These are phyloP conservation scores for Zaprionus africanus DNA, from an alignment of 1,140 invertebrate species.

Conservation along the genomic window DNA sequence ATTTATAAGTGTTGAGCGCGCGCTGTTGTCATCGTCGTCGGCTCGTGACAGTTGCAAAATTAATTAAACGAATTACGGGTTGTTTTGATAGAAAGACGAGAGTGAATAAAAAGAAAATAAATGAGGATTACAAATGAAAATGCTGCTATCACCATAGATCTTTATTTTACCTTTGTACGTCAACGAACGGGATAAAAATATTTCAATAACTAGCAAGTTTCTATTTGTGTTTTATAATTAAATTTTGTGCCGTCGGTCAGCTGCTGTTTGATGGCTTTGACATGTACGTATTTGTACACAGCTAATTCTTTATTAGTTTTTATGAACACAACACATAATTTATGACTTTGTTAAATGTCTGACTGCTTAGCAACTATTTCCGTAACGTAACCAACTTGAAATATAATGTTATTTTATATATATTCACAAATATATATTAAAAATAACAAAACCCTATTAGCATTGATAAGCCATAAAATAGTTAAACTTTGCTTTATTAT, in stretches of 20 bases:
- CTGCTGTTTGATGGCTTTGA: neutral
- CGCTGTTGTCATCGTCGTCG: neutral
- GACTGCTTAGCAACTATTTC: neutral
- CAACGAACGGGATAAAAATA: neutral
- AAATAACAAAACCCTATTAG: neutral
- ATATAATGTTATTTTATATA: neutral
- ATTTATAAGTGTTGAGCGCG: conserved; percentile 14
- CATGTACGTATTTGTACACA: conserved; percentile 4
- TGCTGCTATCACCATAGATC: neutral
- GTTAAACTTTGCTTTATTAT: neutral
- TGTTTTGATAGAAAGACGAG: neutral
- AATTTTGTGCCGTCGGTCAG: neutral
- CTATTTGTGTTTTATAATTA: neutral
- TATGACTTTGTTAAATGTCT: neutral
- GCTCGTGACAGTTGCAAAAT: conserved; percentile 16
- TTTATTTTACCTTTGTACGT: neutral
- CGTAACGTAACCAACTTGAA: neutral
- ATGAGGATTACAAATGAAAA: neutral
- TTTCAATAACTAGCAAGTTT: neutral
- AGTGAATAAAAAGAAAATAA: neutral
- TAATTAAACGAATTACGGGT: neutral
- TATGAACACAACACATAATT: neutral
- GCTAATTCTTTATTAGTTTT: neutral
- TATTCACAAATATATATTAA: neutral
- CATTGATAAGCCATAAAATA: neutral